Percentiles rank a stretch among this genome's conserved stretches.
These are phyloP conservation scores for Ahaetulla prasina DNA, from an alignment of 2,113 vertebrate species.

Conservation along the genomic window DNA sequence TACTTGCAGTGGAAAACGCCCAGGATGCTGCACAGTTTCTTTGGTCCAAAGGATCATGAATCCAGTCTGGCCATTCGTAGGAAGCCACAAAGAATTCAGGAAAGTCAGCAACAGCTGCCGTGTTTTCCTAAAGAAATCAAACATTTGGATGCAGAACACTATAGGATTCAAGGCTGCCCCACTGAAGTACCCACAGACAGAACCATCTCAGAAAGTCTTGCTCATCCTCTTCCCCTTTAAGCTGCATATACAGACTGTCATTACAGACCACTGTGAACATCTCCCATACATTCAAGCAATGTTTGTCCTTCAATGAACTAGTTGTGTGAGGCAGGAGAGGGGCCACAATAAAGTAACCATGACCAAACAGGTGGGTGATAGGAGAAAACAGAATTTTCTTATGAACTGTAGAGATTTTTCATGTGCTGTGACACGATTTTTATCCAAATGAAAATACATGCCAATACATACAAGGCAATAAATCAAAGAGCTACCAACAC, in stretches of 20 bases:
- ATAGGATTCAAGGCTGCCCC: not conserved
- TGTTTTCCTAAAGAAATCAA: constrained; percentile 50
- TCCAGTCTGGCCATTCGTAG: constrained; percentile 74
- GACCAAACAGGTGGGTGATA: not conserved
- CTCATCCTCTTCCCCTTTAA: not conserved
- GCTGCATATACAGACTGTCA: not conserved
- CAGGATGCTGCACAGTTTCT: constrained; percentile 75
- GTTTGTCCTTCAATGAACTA: not conserved
- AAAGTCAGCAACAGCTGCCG: constrained; percentile 57
- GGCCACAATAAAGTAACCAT: not conserved
- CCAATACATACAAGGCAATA: not conserved
- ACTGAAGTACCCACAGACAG: not conserved
- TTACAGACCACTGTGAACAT: not conserved
- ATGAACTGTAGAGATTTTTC: not conserved
- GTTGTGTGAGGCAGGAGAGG: not conserved
- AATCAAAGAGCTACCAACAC: no score
- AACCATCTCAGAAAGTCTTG: not conserved
- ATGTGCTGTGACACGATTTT: not conserved
- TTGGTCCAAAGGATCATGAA: constrained; percentile 73
- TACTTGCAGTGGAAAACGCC: constrained; percentile 81
- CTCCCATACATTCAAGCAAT: not conserved
- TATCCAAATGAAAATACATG: not conserved
- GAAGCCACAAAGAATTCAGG: constrained; percentile 68
- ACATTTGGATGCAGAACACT: not conserved
- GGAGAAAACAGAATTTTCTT: not conserved